Percentiles rank a stretch among this genome's conserved stretches.
These are phyloP conservation scores for Drosophila ercepeae DNA, from an alignment of 1,140 invertebrate genomes.

Conservation along the genomic window DNA sequence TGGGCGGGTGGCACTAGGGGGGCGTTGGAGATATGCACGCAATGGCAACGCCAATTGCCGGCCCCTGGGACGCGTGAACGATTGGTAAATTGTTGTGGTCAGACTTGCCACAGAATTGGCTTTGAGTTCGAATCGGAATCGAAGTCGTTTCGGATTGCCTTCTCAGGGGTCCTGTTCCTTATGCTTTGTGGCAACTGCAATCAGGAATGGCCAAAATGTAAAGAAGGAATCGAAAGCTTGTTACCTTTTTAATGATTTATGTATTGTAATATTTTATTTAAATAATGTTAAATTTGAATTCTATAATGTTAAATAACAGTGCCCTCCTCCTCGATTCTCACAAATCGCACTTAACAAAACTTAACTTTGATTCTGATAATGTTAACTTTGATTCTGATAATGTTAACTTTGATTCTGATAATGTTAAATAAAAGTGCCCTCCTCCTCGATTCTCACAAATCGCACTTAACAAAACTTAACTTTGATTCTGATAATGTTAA, in stretches of 20 bases:
- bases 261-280: too few relatives aligned
- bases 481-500: too few relatives aligned
- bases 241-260: neutral
- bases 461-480: too few relatives aligned
- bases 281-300: too few relatives aligned
- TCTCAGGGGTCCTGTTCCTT: conserved; percentile 26
- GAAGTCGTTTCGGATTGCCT: conserved; percentile 40
- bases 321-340: too few relatives aligned
- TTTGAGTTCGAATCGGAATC: conserved; percentile 3
- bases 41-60: conserved; percentile 50
- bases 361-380: too few relatives aligned
- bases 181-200: conserved; percentile 60
- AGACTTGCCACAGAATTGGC: conserved; percentile 43
- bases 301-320: too few relatives aligned
- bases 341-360: too few relatives aligned
- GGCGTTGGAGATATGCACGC: conserved; percentile 40
- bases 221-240: neutral
- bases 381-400: too few relatives aligned
- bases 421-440: too few relatives aligned
- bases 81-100: conserved; percentile 81
- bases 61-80: conserved; percentile 77
- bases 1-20: conserved; percentile 6
- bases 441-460: too few relatives aligned
- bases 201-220: conserved; percentile 9
- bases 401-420: too few relatives aligned